Evolutionary conservation across 2,888 invertebrate species (phyloP).

Genomic region (Chrysolina oricalcia): DNA sequence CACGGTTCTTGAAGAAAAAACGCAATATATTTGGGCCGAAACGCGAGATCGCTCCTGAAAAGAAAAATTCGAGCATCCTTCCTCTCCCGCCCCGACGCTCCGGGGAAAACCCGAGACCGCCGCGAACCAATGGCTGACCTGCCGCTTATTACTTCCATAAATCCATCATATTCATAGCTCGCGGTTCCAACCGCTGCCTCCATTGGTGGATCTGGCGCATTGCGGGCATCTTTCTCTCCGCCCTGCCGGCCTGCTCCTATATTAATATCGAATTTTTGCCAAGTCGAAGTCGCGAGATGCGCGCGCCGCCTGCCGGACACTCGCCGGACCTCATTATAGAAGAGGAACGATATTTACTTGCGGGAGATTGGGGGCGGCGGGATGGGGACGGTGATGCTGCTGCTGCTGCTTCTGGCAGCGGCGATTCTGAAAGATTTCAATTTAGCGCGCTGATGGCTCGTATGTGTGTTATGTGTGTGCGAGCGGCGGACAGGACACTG

Average conservation of each 20-base stretch:
- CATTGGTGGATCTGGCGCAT: constrained; percentile 68
- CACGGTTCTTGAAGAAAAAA: no score
- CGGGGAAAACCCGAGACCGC: constrained; percentile 38
- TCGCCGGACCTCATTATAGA: constrained; percentile 67
- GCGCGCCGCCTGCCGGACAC: constrained; percentile 68
- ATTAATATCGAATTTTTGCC: constrained; percentile 88
- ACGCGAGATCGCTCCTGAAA: not conserved
- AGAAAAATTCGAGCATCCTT: not conserved
- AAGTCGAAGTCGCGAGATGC: constrained; percentile 68
- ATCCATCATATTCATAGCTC: constrained; percentile 74
- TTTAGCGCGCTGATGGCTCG: constrained; percentile 68
- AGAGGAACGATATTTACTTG: constrained; percentile 69
- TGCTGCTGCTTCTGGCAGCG: constrained; percentile 58
- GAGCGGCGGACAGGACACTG: constrained; percentile 53
- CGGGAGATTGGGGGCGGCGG: constrained; percentile 60
- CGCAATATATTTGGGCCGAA: no score
- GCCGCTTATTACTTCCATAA: constrained; percentile 88
- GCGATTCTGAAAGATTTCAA: constrained; percentile 70
- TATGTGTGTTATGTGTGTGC: constrained; percentile 53
- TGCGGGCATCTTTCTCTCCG: constrained; percentile 66
- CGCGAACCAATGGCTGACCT: constrained; percentile 77
- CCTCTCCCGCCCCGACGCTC: constrained; percentile 1
- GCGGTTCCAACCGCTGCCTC: constrained; percentile 62
- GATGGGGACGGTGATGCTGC: constrained; percentile 47
- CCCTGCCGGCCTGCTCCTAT: constrained; percentile 76